Evolutionary conservation across 2,888 invertebrate genomes (phyloP).

Genomic region (Ophonus ardosiacus): DNA sequence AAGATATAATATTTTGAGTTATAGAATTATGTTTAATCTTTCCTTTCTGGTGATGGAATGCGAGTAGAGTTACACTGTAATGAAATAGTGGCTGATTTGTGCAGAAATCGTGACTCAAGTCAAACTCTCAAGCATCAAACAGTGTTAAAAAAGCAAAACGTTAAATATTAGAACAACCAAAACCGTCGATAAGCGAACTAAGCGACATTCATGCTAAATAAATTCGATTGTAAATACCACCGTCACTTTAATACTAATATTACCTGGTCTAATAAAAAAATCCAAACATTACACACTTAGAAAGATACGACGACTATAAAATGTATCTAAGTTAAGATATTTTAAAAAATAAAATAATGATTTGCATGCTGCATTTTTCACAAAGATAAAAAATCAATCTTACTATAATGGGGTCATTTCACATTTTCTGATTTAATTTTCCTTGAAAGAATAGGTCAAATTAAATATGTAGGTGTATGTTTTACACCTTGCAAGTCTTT

Average conservation of each 20-base stretch:
- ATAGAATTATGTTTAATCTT: not conserved
- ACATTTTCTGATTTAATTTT: too few species aligned
- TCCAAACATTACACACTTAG: not conserved
- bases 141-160: constrained; percentile 29
- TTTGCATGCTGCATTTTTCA: not conserved
- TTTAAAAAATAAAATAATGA: not conserved
- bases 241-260: constrained; percentile 12
- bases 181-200: constrained; percentile 45
- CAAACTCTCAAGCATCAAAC: constrained; percentile 18
- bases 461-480: too few species aligned
- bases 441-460: too few species aligned
- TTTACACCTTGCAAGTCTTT: too few species aligned
- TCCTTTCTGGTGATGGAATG: not conserved
- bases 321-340: not conserved
- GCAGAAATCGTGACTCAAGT: constrained; percentile 33
- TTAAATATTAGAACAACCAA: constrained; percentile 46
- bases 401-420: not conserved
- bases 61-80: not conserved
- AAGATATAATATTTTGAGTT: too few species aligned
- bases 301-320: not conserved
- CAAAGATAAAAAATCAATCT: not conserved
- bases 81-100: constrained; percentile 32
- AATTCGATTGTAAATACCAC: not conserved
- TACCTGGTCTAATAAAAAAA: constrained; percentile 38
- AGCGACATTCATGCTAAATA: constrained; percentile 43